Evolutionary conservation across 1,140 invertebrate species (phyloP), one percentile per base, ranked within the genome.

Genomic region (Drosophila sulfurigaster): DNA sequence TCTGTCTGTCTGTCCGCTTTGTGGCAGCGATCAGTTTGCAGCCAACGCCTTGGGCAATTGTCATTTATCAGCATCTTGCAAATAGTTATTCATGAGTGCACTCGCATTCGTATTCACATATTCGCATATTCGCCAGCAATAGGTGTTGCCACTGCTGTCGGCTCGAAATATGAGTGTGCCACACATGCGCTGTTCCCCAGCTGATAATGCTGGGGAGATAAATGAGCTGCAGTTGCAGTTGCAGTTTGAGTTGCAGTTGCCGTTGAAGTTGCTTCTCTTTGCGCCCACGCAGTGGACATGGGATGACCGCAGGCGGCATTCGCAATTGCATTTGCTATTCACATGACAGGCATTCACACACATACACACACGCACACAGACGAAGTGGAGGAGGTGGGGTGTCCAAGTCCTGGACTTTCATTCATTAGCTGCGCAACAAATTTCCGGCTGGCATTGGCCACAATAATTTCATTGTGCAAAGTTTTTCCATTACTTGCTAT

Each of bases 401-500:
- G 35, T 57, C 46, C 41, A 10, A 46, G 35, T 54, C 11, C 59
- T 58, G 52, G 11, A 51, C 56, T 49, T 51, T 73, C 71, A 82
- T 82, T 85, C 81, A 85, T 85, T 85, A 85, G 81, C 70, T 57
- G 59, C 58, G 56, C 49, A 43, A 43, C 79, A 81, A 68, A 82
- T 72, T 72, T 72, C 69, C 69, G 52, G 52, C 52, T 58, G 46
- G 65, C 65, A 75, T 76, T 62, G 60, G 70, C 78, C 71, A 68
- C 64, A 74, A 78, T 78, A 75, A 75, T 70, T 75, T 69, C 82
- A 82, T 86, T 87, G 82, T 82, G 76, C 67, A 66, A 81, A 69
- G 70, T 79, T 86, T 82, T 82, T 80, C 72, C 82, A 87, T 86
- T 87, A 62, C 81, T 67, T 67, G 82, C 65, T 88, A 88, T 88